Conservation (phyloP, 2,113 vertebrate genomes). For the Sinosuthora webbiana region DNA sequence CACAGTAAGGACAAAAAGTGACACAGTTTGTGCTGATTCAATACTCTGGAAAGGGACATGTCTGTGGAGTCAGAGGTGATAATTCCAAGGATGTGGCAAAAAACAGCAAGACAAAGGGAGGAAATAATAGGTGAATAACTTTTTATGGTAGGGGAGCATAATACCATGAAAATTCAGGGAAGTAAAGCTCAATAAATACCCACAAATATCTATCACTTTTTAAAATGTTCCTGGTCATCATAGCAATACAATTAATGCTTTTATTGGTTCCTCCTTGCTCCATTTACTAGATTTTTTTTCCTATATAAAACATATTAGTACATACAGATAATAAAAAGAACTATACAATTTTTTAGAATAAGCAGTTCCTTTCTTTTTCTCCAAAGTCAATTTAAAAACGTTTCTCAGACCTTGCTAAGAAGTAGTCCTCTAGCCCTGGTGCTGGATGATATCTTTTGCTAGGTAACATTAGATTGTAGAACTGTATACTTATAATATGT, state of each 20-base stretch:
- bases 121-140: background rate
- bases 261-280: background rate
- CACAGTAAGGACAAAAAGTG: rapidly evolving
- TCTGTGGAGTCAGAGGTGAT: background rate
- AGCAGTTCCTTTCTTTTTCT: background rate
- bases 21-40: background rate
- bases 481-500: background rate
- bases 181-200: background rate
- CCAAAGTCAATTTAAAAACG: background rate
- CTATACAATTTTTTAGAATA: background rate
- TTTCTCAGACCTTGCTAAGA: background rate
- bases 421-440: background rate
- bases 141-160: background rate
- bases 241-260: background rate
- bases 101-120: background rate
- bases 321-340: background rate
- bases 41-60: background rate
- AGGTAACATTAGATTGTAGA: background rate
- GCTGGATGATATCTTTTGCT: background rate
- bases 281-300: background rate
- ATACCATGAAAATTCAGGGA: background rate
- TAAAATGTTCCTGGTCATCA: background rate
- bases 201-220: background rate
- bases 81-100: background rate
- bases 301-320: background rate